A percentile compares a stretch with the other conserved stretches of the same genome.
phyloP scores from a whole-genome alignment of 1,140 invertebrate genomes.

The Drosophila virilis region DNA sequence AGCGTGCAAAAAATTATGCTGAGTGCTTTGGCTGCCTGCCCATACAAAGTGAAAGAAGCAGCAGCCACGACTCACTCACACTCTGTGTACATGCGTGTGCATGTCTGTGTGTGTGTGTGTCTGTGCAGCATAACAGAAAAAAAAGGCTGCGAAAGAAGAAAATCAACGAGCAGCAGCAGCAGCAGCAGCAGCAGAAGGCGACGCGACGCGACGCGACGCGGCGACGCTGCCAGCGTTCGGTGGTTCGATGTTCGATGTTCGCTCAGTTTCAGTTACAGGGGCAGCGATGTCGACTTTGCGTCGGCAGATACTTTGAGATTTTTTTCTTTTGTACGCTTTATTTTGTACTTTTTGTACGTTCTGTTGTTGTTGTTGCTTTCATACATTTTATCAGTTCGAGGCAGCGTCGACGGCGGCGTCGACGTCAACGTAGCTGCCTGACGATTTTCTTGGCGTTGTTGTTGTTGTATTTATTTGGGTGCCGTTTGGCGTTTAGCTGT shows the following conservation, averaged over 20 bases:
- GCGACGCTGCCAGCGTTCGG: constrained; percentile 6
- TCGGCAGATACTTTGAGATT: constrained; percentile 79
- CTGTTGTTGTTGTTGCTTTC: constrained; percentile 48
- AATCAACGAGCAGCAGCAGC: constrained; percentile 60
- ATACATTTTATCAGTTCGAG: constrained; percentile 75
- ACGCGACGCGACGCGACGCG: constrained; percentile 16
- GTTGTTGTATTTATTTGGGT: constrained; percentile 73
- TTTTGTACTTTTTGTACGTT: constrained; percentile 35
- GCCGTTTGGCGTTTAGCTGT: constrained; percentile 55
- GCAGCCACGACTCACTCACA: constrained; percentile 42
- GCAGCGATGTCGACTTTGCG: constrained; percentile 42
- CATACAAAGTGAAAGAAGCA: constrained; percentile 77
- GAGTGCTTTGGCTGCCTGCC: constrained; percentile 77
- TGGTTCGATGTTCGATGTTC: constrained; percentile 50
- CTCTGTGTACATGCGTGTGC: constrained; percentile 14
- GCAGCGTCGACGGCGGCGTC: constrained; percentile 33
- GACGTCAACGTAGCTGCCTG: constrained; percentile 30
- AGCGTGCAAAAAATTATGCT: constrained; percentile 80
- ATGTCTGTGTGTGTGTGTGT: constrained; percentile 34
- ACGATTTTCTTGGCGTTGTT: constrained; percentile 72
- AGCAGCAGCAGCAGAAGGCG: constrained; percentile 13
- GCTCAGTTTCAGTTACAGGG: constrained; percentile 56
- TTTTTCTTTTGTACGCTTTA: constrained; percentile 37
- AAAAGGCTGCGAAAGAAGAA: constrained; percentile 72
- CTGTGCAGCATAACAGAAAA: constrained; percentile 61